These are phyloP conservation scores for Tachina grossa DNA, from an alignment of 2,888 invertebrate species.

Conservation along the genomic window DNA sequence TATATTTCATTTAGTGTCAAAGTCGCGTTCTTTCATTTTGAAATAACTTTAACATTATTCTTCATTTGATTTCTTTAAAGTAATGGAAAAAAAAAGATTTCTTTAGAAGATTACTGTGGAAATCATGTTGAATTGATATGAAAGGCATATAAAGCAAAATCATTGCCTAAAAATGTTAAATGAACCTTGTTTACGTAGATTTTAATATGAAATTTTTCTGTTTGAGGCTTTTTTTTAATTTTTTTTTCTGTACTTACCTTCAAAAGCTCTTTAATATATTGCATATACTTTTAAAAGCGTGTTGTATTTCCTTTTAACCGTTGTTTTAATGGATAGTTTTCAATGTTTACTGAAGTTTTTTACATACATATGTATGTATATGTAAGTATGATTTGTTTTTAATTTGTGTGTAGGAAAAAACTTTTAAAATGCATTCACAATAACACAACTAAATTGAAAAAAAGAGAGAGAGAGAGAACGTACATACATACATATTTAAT, in stretches of 20 bases:
- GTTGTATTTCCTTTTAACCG: background rate
- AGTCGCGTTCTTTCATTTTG: too few relatives aligned
- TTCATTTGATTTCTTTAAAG: too few relatives aligned
- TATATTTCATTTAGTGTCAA: too few relatives aligned
- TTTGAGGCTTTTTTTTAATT: background rate
- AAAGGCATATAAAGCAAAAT: too few relatives aligned
- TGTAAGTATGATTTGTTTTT: constrained; percentile 9
- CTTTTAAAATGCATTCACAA: constrained; percentile 62
- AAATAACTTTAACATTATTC: too few relatives aligned
- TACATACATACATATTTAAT: constrained; percentile 1
- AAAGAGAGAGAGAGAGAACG: constrained; percentile 1
- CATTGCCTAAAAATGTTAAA: too few relatives aligned
- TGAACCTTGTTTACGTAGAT: too few relatives aligned
- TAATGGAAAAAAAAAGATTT: too few relatives aligned
- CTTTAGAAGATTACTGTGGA: too few relatives aligned
- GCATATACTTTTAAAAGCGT: background rate
- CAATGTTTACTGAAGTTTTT: constrained; percentile 12
- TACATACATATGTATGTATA: background rate
- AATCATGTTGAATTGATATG: too few relatives aligned
- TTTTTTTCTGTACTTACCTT: constrained; percentile 8
- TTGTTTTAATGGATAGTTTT: background rate
- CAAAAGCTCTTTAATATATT: background rate
- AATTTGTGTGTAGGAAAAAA: background rate
- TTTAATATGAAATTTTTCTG: background rate
- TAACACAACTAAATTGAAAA: constrained; percentile 49